Base-by-base conservation (phyloP, 1,140 invertebrate genomes). In the Pseudomyrmex cubaensis region DNA sequence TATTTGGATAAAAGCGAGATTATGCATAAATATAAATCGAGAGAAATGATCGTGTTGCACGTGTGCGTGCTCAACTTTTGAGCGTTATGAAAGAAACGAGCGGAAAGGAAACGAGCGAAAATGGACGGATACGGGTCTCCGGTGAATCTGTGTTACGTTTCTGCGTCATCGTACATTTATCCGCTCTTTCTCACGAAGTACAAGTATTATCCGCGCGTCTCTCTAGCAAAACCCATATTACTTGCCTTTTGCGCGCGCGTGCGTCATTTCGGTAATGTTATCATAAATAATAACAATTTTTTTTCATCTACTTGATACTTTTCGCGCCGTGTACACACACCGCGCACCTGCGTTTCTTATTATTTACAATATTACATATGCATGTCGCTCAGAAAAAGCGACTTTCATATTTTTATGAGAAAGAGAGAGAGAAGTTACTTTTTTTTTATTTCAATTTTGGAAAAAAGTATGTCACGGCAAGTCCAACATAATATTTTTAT, bases 111-210 rank as follows among this genome's bases (percentile, higher is more conserved):
- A 63, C 35, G 35, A 7, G 35, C 63, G 66, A 67, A 35, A 57
- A 59, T 48, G 9, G 50, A n/a, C 12, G n/a, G 25, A 56, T 54
- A 77, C 50, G 50, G 46, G 50, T 77, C 75, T 67, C 62, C 1
- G 20, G 75, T 77, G 62, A 66, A 67, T 77, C 35, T 12, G 75
- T 7, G 35, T 67, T 77, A 77, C 48, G 15, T 12, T 54, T 46
- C 57, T 56, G 35, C 75, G 50, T 67, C 75, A 77, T 13, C 75
- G 50, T 56, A 50, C 62, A 67, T 77, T 77, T 77, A 50, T 56
- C 75, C 46, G n/a, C n/a, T 77, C 62, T 77, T 67, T 54, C n/a
- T 44, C 13, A 46, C 75, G n/a, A 25, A 17, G n/a, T 56, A 66
- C 50, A 66, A 77, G 62, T 67, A 67, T 77, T 57, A 15, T n/a